Conservation (phyloP, 2,888 invertebrate genomes). For the Drosophila helvetica region DNA sequence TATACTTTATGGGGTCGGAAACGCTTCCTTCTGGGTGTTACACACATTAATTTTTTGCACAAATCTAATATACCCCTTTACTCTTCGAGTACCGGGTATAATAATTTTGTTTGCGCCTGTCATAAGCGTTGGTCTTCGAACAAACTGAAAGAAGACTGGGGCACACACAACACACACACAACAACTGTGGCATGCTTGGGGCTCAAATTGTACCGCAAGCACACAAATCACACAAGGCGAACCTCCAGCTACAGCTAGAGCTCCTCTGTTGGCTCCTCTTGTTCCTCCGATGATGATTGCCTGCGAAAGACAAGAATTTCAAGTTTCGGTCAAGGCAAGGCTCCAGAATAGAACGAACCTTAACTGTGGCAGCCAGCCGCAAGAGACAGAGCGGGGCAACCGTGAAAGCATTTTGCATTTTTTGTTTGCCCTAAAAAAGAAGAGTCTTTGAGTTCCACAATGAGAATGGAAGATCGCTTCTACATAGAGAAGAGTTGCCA, state of each 20-base stretch:
- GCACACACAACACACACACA: neutral
- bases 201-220: constrained; percentile 79
- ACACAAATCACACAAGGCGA: constrained; percentile 71
- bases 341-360: constrained; percentile 44
- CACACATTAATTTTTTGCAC: too few relatives aligned
- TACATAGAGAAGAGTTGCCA: neutral
- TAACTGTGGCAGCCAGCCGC: constrained; percentile 61
- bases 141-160: constrained; percentile 27
- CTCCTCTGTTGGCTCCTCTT: constrained; percentile 1
- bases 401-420: constrained; percentile 77
- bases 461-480: neutral
- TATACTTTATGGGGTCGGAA: too few relatives aligned
- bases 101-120: constrained; percentile 83
- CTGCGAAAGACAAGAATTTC: constrained; percentile 70
- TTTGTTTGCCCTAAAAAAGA: constrained; percentile 10
- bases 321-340: constrained; percentile 56
- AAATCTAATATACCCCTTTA: too few relatives aligned
- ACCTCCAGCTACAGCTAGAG: constrained; percentile 37
- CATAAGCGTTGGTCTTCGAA: constrained; percentile 58
- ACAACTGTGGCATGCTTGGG: constrained; percentile 68
- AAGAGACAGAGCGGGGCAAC: constrained; percentile 34
- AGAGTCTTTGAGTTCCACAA: neutral
- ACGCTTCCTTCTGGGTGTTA: too few relatives aligned
- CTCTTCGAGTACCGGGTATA: too few relatives aligned
- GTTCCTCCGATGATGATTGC: constrained; percentile 66